Conservation (phyloP, 2,797 vertebrate species). For the Coilia nasus region DNA sequence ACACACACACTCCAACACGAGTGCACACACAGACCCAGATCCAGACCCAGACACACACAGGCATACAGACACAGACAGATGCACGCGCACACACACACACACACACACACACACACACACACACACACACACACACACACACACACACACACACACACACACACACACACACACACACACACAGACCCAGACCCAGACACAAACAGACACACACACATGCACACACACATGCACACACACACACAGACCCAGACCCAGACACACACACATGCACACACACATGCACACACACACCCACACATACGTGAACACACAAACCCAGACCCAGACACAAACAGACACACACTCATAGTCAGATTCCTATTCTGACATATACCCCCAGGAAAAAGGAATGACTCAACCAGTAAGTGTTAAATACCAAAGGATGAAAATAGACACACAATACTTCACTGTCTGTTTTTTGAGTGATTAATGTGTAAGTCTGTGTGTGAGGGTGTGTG, state of each 20-base stretch:
- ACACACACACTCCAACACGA: background rate
- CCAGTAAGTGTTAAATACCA: slow-evolving; percentile 10
- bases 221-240: background rate
- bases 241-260: background rate
- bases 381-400: background rate
- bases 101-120: background rate
- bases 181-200: background rate
- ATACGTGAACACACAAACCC: background rate
- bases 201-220: background rate
- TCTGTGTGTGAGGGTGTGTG: slow-evolving; percentile 17
- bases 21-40: background rate
- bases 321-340: background rate
- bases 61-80: background rate
- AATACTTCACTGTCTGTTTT: background rate
- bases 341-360: background rate
- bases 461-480: background rate
- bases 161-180: background rate
- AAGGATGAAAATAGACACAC: background rate
- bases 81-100: background rate
- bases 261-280: background rate
- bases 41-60: background rate
- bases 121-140: slow-evolving; percentile 1
- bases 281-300: background rate
- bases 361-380: slow-evolving; percentile 9
- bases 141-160: background rate